Evolutionary conservation across 2,888 invertebrate species (phyloP).

Genomic region (Epistrophella euchroma): DNA sequence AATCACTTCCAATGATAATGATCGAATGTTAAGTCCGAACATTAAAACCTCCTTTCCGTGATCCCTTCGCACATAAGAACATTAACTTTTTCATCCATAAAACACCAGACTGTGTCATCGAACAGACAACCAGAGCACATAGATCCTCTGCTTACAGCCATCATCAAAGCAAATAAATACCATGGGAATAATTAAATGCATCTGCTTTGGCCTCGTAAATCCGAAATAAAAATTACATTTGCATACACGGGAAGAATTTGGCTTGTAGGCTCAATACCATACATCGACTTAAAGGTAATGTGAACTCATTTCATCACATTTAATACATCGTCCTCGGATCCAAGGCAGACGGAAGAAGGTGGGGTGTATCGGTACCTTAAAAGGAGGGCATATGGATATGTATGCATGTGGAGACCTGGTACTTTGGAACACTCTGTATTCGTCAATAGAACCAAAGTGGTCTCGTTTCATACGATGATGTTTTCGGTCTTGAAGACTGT

Average conservation of each 20-base stretch:
- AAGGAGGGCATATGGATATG: slow-evolving; percentile 59
- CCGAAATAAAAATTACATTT: slow-evolving; percentile 58
- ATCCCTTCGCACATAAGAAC: slow-evolving; percentile 1
- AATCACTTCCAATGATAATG: slow-evolving; percentile 48
- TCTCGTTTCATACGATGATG: slow-evolving; percentile 24
- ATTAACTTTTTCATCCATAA: slow-evolving; percentile 51
- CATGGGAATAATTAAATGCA: slow-evolving; percentile 68
- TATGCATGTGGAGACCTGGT: background rate
- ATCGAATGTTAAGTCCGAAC: slow-evolving; percentile 49
- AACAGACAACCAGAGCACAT: slow-evolving; percentile 1
- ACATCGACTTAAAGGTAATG: slow-evolving; percentile 53
- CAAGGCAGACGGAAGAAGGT: background rate
- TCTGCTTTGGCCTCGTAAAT: slow-evolving; percentile 71
- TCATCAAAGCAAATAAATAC: slow-evolving; percentile 49
- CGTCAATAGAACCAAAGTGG: slow-evolving; percentile 40
- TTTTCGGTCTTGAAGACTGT: slow-evolving; percentile 24
- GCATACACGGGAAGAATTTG: slow-evolving; percentile 37
- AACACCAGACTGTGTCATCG: slow-evolving; percentile 54
- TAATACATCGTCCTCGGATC: slow-evolving; percentile 36
- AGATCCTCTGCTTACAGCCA: slow-evolving; percentile 11
- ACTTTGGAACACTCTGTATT: slow-evolving; percentile 33
- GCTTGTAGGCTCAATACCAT: background rate
- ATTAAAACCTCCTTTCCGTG: slow-evolving; percentile 41
- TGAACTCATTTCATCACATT: slow-evolving; percentile 72
- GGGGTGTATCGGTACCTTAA: slow-evolving; percentile 2